Evolutionary conservation across 2,113 vertebrate genomes (phyloP).

Genomic region (Scytalopus superciliaris): DNA sequence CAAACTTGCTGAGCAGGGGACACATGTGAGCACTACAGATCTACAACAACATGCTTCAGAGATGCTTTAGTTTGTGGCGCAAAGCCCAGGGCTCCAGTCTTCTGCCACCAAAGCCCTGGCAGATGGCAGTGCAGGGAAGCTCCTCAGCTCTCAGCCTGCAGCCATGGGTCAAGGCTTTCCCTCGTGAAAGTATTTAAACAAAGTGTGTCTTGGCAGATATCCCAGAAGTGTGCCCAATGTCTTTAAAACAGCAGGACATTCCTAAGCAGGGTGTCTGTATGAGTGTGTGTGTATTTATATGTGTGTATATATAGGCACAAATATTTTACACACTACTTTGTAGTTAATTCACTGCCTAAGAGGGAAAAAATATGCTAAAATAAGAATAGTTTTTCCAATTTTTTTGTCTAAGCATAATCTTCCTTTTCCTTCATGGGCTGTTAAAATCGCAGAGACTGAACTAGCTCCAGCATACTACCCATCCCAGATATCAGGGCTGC

Average conservation of each 20-base stretch:
- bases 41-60: rapidly evolving
- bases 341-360: not conserved
- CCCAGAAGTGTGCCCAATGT: not conserved
- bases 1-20: not conserved
- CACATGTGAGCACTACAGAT: not conserved
- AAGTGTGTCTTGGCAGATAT: not conserved
- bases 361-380: not conserved
- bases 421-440: not conserved
- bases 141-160: not conserved
- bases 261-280: not conserved
- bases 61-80: not conserved
- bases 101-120: not conserved
- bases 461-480: not conserved
- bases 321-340: not conserved
- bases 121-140: not conserved
- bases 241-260: not conserved
- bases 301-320: not conserved
- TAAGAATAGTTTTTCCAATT: not conserved
- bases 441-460: not conserved
- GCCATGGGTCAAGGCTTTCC: not conserved
- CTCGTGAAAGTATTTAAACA: not conserved
- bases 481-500: not conserved
- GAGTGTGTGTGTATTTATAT: not conserved
- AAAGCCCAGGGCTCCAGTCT: not conserved
- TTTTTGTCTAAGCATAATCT: not conserved